Conservation (phyloP, 2,113 vertebrate species). For the Pyxicephalus adspersus region DNA sequence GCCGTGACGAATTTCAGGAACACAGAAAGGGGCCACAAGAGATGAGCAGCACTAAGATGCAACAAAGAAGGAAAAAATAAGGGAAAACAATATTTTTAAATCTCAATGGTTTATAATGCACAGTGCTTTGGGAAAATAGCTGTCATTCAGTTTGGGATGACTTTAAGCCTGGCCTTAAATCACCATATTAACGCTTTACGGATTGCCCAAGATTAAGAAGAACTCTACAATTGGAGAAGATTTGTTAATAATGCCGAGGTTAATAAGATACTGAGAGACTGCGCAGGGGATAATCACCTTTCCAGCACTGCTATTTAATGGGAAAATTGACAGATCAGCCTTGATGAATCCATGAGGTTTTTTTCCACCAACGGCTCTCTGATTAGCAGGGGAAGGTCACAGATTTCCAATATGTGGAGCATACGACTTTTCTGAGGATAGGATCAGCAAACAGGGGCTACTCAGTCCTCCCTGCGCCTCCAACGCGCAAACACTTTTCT, state of each 20-base stretch:
- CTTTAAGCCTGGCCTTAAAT: no score
- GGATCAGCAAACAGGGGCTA: conserved; percentile 50
- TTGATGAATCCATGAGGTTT: conserved; percentile 52
- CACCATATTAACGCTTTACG: no score
- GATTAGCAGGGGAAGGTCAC: conserved; percentile 39
- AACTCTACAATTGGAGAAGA: conserved; percentile 16
- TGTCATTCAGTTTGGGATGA: no score
- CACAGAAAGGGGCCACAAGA: no score
- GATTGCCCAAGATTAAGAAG: neutral
- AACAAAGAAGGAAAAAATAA: no score
- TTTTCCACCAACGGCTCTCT: conserved; percentile 9
- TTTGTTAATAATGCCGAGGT: conserved; percentile 49
- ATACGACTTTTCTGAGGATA: conserved; percentile 18
- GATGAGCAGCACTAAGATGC: no score
- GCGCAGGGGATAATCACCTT: conserved; percentile 42
- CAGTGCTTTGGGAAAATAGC: no score
- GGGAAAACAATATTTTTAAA: no score
- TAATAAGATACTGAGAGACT: conserved; percentile 49
- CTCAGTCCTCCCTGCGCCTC: conserved; percentile 4
- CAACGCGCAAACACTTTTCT: conserved; percentile 1
- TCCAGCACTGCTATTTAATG: conserved; percentile 48
- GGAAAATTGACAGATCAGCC: conserved; percentile 54
- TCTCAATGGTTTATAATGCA: no score
- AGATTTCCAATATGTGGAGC: conserved; percentile 38
- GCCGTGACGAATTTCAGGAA: no score